Percentiles rank a stretch among this genome's conserved stretches.
Evolutionary conservation across 23 tunicate species (phyloP).

Genomic region (Oikopleura albicans): DNA sequence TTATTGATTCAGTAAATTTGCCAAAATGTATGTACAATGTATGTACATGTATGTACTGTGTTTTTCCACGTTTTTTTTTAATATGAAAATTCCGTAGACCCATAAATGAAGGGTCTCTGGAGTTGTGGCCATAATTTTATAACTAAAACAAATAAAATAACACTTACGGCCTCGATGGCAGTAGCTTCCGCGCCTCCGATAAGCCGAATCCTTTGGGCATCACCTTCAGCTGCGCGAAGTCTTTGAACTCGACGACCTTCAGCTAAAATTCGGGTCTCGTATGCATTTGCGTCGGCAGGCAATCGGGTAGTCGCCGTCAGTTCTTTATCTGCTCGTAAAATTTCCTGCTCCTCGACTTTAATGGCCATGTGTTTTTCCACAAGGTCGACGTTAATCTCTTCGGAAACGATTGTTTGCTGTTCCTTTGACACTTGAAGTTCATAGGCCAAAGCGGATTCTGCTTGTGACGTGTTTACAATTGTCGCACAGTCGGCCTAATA

Average conservation of each 20-base stretch:
- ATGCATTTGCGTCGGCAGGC: slow-evolving; percentile 4
- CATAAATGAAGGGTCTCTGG: too few species aligned
- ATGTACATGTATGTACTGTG: too few species aligned
- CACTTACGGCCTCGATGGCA: slow-evolving; percentile 74
- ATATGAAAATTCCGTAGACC: too few species aligned
- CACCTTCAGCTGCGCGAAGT: slow-evolving; percentile 73
- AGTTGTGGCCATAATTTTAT: too few species aligned
- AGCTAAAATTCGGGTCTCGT: slow-evolving; percentile 38
- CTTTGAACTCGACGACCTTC: slow-evolving; percentile 68
- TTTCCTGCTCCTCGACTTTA: slow-evolving; percentile 83
- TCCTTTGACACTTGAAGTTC: slow-evolving; percentile 89
- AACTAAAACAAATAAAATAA: neutral
- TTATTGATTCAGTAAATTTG: too few species aligned
- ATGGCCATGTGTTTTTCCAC: slow-evolving; percentile 71
- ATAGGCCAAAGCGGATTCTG: slow-evolving; percentile 81
- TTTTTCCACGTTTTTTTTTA: too few species aligned
- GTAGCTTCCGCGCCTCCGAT: slow-evolving; percentile 76
- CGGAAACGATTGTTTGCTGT: slow-evolving; percentile 53
- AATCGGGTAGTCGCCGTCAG: slow-evolving; percentile 37
- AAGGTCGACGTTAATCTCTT: slow-evolving; percentile 84
- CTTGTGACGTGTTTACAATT: slow-evolving; percentile 23
- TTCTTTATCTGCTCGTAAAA: slow-evolving; percentile 63
- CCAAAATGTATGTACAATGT: too few species aligned
- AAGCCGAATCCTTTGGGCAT: slow-evolving; percentile 54
- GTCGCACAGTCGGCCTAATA: neutral